Conservation (phyloP, 2,888 invertebrate species). For the Acholoe squamosa region DNA sequence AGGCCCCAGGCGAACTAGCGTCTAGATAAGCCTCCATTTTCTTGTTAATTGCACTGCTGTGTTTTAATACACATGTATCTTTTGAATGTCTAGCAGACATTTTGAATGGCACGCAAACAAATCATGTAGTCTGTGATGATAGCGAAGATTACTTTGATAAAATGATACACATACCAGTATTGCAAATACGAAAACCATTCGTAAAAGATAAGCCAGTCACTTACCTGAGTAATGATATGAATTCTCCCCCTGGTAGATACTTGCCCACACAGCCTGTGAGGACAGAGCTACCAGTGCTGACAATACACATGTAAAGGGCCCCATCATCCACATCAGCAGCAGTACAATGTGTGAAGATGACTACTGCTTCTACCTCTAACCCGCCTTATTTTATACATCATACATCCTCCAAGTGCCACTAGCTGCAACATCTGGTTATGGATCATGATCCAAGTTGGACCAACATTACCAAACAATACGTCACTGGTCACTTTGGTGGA, state of each 20-base stretch:
- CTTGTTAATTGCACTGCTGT: too few species aligned
- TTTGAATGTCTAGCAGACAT: too few species aligned
- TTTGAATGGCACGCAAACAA: too few species aligned
- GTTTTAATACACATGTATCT: too few species aligned
- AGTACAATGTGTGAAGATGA: neutral
- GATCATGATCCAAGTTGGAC: neutral
- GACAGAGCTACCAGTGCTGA: neutral
- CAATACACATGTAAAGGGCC: neutral
- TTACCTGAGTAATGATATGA: neutral
- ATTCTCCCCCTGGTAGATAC: neutral
- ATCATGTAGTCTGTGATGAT: too few species aligned
- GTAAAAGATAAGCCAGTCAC: neutral
- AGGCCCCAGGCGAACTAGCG: too few species aligned
- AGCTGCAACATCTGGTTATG: neutral
- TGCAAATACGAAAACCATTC: too few species aligned
- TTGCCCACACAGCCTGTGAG: neutral
- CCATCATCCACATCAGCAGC: neutral
- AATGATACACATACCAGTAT: too few species aligned
- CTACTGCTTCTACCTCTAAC: neutral
- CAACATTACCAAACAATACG: neutral
- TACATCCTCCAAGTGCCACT: too few species aligned
- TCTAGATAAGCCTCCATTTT: too few species aligned
- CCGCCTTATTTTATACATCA: neutral
- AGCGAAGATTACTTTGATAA: too few species aligned
- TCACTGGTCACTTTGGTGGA: neutral